Evolutionary conservation across 2,888 invertebrate genomes (phyloP).

Genomic region (Apantesis nais): DNA sequence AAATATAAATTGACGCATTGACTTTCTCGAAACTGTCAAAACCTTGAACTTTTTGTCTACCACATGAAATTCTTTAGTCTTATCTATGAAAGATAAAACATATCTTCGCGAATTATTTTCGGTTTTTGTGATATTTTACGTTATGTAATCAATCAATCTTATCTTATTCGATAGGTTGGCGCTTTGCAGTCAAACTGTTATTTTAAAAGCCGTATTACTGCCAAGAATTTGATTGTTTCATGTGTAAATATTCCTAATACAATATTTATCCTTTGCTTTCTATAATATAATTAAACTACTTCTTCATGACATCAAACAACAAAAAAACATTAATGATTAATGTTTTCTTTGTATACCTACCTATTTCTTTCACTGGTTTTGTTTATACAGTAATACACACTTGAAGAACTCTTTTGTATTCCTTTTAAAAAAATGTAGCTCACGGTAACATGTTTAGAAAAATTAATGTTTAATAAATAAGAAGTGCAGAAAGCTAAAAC

Average conservation of each 20-base stretch:
- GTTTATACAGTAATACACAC: background rate
- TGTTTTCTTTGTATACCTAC: background rate
- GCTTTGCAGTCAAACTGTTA: slow-evolving; percentile 6
- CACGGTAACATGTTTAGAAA: too few species aligned
- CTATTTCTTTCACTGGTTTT: background rate
- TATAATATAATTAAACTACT: too few species aligned
- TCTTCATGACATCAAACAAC: background rate
- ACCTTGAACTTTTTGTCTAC: slow-evolving; percentile 13
- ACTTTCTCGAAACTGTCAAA: background rate
- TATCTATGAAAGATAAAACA: slow-evolving; percentile 9
- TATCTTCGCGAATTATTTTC: background rate
- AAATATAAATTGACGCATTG: background rate
- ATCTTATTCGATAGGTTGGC: background rate
- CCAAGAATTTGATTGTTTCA: slow-evolving; percentile 1
- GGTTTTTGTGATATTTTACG: slow-evolving; percentile 1
- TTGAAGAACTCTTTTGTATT: too few species aligned
- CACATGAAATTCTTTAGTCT: slow-evolving; percentile 2
- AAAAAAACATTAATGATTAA: background rate
- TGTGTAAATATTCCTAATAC: too few species aligned
- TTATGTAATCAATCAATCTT: slow-evolving; percentile 2
- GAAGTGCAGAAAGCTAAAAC: too few species aligned
- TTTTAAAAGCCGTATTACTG: background rate
- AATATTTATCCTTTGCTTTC: background rate
- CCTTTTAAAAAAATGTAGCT: too few species aligned
- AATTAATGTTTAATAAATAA: too few species aligned